Base-by-base conservation (phyloP, 2,888 invertebrate species). In the Drosophila ezoana region DNA sequence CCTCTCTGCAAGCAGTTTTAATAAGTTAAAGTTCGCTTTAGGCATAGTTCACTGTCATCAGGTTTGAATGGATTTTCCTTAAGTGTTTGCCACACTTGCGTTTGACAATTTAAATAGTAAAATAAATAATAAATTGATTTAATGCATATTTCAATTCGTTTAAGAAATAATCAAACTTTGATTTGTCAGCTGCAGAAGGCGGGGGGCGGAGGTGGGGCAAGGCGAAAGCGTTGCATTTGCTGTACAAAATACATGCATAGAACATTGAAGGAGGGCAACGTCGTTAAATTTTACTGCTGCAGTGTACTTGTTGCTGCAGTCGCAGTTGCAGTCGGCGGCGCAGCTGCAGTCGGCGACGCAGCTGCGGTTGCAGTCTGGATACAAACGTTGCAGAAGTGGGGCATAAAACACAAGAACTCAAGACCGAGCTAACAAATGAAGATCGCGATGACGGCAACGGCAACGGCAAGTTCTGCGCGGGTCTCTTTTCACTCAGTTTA, bases 381-480 rank as follows among this genome's bases (percentile, higher is more conserved):
- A 48, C 18, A 28, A 48, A 37, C 51, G 59, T 14, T 54, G 53
- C 67, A 60, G 51, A 76, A 64, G 66, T 75, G 71, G 66, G 57
- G 63, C 75, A 76, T 44, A 60, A 69, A 14, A 45, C 28, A 51
- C 47, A 62, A 66, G 61, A 65, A 33, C n/a, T n/a, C 33, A 72
- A 63, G 49, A 23, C 23, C 48, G 49, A 54, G 58, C 40, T 54
- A 71, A 35, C 63, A 63, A 66, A 66, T 75, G 75, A 75, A 71
- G 75, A 76, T 76, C 76, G 76, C 72, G 76, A 56, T 52, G 59
- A 74, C 56, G 74, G 16, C 47, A 40, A 35, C 38, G 57, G n/a
- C 60, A n/a, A 37, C 20, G 44, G 38, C 37, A 23, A 74, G 63
- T 63, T 64, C 68, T 56, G 56, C 64, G 56, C 51, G 49, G 38